These are phyloP conservation scores for Cryptoprocta ferox DNA, from an alignment of 2,797 vertebrate genomes.

Conservation along the genomic window DNA sequence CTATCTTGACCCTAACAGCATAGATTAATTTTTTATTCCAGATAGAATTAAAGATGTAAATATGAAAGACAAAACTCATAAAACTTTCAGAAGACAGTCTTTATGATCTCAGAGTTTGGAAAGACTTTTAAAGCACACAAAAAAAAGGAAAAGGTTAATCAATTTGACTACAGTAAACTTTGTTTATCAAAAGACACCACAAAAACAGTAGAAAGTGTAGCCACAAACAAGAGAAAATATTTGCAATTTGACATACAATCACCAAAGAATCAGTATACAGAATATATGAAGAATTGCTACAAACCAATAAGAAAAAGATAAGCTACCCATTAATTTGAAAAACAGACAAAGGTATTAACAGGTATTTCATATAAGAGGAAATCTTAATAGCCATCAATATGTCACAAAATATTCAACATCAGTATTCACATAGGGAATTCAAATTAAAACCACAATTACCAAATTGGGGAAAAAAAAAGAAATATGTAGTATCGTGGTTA, in stretches of 20 bases:
- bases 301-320: background rate
- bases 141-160: background rate
- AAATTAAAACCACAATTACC: background rate
- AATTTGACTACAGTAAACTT: background rate
- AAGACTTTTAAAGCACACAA: slow-evolving; percentile 28
- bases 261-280: background rate
- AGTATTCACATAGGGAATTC: background rate
- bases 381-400: background rate
- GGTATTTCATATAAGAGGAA: background rate
- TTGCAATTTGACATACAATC: background rate
- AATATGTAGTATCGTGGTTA: background rate
- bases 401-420: background rate
- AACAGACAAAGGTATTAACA: background rate
- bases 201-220: background rate
- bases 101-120: slow-evolving; percentile 8
- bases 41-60: background rate
- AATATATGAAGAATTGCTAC: background rate
- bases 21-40: background rate
- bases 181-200: background rate
- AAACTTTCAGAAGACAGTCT: slow-evolving; percentile 15
- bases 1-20: background rate
- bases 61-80: background rate
- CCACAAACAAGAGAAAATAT: background rate
- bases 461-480: background rate
- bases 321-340: background rate